Conservation (phyloP, 2,113 vertebrate species). For the Xiphorhynchus elegans region DNA sequence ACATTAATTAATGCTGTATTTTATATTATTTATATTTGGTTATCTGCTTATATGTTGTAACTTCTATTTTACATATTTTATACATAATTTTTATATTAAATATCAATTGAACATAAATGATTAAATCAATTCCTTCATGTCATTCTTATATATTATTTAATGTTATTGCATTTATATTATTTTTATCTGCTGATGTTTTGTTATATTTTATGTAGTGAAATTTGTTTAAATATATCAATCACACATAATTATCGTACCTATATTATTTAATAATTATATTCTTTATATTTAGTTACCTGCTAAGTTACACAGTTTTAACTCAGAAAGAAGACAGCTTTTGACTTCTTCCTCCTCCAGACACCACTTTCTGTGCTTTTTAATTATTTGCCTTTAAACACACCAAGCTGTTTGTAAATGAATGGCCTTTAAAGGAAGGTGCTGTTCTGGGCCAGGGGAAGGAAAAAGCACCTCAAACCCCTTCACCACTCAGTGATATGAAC, state of each 20-base stretch:
- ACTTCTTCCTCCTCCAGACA: not conserved
- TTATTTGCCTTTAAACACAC: not conserved
- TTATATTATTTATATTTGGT: no score
- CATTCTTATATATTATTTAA: no score
- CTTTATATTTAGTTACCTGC: not conserved
- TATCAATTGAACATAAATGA: no score
- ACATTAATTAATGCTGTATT: no score
- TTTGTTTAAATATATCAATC: not conserved
- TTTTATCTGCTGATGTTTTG: not conserved
- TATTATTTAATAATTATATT: not conserved
- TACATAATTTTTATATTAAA: no score
- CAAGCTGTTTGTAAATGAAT: not conserved
- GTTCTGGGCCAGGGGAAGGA: not conserved
- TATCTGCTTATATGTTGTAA: no score
- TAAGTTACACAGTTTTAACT: not conserved
- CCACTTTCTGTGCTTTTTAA: rapidly evolving
- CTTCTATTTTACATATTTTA: no score
- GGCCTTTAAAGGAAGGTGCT: not conserved
- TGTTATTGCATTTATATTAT: no score
- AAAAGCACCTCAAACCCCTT: not conserved
- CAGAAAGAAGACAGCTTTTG: rapidly evolving
- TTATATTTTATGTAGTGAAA: not conserved
- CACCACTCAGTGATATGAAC: rapidly evolving
- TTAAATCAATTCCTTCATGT: no score
- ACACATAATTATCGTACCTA: not conserved